A percentile compares a stretch with the other conserved stretches of the same genome.
These are phyloP conservation scores for Corythaeola cristata DNA, from an alignment of 2,113 vertebrate species.

Conservation along the genomic window DNA sequence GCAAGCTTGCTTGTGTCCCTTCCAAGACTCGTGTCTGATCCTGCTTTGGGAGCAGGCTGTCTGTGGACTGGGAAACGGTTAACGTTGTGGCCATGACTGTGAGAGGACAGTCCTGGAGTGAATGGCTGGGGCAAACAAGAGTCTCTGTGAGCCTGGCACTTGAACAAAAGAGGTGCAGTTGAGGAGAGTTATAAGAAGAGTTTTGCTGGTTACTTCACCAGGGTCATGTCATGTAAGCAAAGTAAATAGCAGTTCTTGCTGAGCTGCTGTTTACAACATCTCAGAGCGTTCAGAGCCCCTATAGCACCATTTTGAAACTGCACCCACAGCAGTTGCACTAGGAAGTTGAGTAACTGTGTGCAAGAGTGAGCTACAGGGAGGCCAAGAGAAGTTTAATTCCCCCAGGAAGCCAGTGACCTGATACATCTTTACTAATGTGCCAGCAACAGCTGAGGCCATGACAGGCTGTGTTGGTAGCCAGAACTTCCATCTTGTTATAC, in stretches of 20 bases:
- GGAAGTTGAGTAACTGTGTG: conserved; percentile 14
- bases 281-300: not conserved
- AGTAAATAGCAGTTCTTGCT: not conserved
- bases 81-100: not conserved
- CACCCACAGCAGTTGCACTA: not conserved
- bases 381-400: not conserved
- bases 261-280: not conserved
- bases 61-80: not conserved
- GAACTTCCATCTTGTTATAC: not conserved
- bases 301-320: not conserved
- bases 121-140: not conserved
- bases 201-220: not conserved
- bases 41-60: not conserved
- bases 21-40: not conserved
- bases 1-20: not conserved
- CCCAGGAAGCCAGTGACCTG: not conserved
- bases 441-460: not conserved
- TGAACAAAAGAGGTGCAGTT: not conserved
- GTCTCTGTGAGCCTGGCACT: not conserved
- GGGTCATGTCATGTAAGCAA: not conserved
- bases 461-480: not conserved
- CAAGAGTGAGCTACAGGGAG: not conserved
- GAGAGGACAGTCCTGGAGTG: not conserved
- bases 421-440: not conserved
- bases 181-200: not conserved